A percentile compares a stretch with the other conserved stretches of the same genome.
These are phyloP conservation scores for Bolinopsis microptera DNA, from an alignment of 37 sponge, comb jelly and placozoan genomes.

Conservation along the genomic window DNA sequence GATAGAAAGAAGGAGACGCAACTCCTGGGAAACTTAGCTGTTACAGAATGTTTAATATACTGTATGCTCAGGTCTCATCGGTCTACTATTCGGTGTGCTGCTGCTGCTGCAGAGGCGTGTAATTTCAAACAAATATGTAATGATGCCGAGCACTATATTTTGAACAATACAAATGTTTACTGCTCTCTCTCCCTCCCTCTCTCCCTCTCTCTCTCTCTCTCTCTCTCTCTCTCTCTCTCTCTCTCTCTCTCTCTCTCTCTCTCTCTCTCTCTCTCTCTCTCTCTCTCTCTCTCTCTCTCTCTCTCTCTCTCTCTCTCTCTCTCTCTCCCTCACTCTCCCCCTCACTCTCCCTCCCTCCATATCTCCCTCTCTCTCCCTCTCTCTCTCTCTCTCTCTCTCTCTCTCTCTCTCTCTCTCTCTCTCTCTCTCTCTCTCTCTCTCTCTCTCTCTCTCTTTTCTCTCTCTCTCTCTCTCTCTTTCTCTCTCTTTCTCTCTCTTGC, in stretches of 20 bases:
- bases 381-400: constrained; percentile 8
- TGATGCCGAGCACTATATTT: no score
- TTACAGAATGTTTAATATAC: no score
- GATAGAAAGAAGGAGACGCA: no score
- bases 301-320: not conserved
- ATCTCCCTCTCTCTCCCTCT: no score
- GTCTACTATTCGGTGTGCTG: no score
- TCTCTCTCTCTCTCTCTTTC: not conserved
- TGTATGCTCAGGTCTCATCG: no score
- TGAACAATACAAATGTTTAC: not conserved
- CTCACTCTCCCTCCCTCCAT: not conserved
- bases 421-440: constrained; percentile 7
- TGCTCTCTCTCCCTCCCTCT: not conserved
- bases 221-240: not conserved
- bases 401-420: constrained; percentile 16
- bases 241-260: not conserved
- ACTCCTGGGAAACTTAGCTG: no score
- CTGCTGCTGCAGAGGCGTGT: no score
- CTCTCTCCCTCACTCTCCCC: constrained; percentile 10
- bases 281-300: not conserved
- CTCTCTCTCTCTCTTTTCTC: not conserved
- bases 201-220: not conserved
- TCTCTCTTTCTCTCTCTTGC: no score
- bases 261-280: no score
- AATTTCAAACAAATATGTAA: no score